Base-by-base conservation (phyloP, 2,797 vertebrate genomes). In the Peromyscus eremicus region DNA sequence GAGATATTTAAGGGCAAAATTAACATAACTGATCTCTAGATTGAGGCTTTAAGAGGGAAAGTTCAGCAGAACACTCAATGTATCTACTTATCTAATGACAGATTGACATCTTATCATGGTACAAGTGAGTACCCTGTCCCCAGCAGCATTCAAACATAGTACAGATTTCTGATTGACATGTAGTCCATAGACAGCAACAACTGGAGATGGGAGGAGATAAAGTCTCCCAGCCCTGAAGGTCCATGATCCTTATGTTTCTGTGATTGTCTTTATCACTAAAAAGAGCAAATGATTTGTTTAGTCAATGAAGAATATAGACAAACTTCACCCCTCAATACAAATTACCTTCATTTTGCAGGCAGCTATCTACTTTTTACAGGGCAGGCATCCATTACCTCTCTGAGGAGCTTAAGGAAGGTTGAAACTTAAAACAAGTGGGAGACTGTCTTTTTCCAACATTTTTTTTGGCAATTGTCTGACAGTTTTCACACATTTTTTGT, bases 251-350 rank as follows among this genome's bases (percentile, higher is more conserved):
- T 40, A 27, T 11, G 46, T 46, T 83, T 87, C 83, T 92, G 82
- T 79, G 82, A 91, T 60, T 1, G 0, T 95, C 91, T 95, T 95
- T 92, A 94, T 96, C 96, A 93, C 64, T 90, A 84, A 92, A 17
- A 73, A 55, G 80, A 92, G 68, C 87, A 77, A 95, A 95, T 12
- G 60, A 95, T 95, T 95, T 97, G 83, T 95, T 97, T 97, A 96
- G 91, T 97, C 97, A 96, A 95, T 97, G 91, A 97, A 80, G 43
- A 76, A 88, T 97, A 96, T 92, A 96, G 97, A 96, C 89, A 96
- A 94, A 92, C 94, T 94, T 95, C 49, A 79, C 71, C 49, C 89
- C 89, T 98, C 94, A 46, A 97, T 98, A 97, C 83, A 97, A 97
- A 97, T 96, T 92, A 94, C 94, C 87, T 89, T 90, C 80, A 89